Evolutionary conservation across 2,797 vertebrate species (phyloP), one percentile per base, ranked within the genome.

Genomic region (Hipposideros larvatus): DNA sequence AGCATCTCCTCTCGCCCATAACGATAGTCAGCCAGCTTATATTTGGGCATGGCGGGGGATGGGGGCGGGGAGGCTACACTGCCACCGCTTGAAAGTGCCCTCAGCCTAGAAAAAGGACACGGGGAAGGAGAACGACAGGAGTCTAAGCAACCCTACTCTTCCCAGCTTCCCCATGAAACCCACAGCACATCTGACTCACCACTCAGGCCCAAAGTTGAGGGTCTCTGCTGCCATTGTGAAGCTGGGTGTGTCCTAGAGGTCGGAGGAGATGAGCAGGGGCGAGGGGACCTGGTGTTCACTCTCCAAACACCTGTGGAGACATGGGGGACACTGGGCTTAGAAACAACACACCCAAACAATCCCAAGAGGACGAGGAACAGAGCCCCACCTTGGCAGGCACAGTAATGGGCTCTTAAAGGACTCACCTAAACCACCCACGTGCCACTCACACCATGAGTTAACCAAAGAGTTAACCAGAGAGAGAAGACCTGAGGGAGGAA

Each of bases 1-100:
- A 99, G 98, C 99, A 99, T 99, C 99, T 99, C 99, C 98, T 99
- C 99, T 98, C 99, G 98, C 98, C 99, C 99, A 24, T 99, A 99
- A 98, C 99, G 99, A 98, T 99, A 99, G 96, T 99, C 99, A 91
- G 99, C 99, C 98, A 99, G 98, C 98, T 99, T 99, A 99, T 99
- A 99, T 98, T 99, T 99, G 99, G 99, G 99, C 99, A 99, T 99
- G 98, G 99, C 99, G 59, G 99, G 99, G 98, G 99, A 99, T 84
- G 99, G 99, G 97, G 99, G 99, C 91, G 99, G 99, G 98, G 99
- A 99, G 87, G 99, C 99, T 98, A 99, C 99, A 91, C 99, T 99
- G 97, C 99, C 99, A 97, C 99, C 99, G 95, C 99, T 99, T 98
- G 99, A 99, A 98, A 99, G 99, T 98, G 99, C 99, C 98, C 99